Evolutionary conservation across 2,888 invertebrate genomes (phyloP).

Genomic region (Drosophila sordidapex): DNA sequence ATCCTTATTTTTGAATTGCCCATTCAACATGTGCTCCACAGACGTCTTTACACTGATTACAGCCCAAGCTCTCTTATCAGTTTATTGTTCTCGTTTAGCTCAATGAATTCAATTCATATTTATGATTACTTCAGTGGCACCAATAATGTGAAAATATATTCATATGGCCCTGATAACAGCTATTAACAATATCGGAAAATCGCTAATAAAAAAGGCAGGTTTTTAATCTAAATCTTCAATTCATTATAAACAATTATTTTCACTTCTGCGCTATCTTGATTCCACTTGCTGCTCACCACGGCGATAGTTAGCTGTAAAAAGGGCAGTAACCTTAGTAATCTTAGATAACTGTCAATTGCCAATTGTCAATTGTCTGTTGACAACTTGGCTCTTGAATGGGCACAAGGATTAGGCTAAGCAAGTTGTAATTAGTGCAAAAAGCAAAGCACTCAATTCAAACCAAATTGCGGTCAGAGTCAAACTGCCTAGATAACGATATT

Average conservation of each 20-base stretch:
- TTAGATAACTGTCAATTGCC: conserved; percentile 26
- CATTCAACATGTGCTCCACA: conserved; percentile 15
- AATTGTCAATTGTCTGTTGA: conserved; percentile 12
- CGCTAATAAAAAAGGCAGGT: no score
- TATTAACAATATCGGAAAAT: background rate
- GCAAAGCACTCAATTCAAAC: conserved; percentile 40
- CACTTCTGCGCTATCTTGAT: no score
- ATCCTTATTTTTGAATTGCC: background rate
- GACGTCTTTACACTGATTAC: conserved; percentile 27
- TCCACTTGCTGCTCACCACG: no score
- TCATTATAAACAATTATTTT: no score
- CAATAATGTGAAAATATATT: background rate
- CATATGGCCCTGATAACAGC: background rate
- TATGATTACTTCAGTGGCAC: conserved; percentile 11
- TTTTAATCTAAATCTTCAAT: no score
- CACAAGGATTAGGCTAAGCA: conserved; percentile 51
- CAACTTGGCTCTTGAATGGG: conserved; percentile 38
- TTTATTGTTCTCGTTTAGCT: conserved; percentile 8
- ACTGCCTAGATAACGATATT: conserved; percentile 55
- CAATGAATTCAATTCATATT: conserved; percentile 21
- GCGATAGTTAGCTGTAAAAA: conserved; percentile 2
- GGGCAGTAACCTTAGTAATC: conserved; percentile 4
- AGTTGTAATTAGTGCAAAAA: conserved; percentile 4
- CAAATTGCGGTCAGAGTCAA: conserved; percentile 64
- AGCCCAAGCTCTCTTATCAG: conserved; percentile 28